phyloP scores from a whole-genome alignment of 1,140 invertebrate genomes.

The Zaprionus inermis region DNA sequence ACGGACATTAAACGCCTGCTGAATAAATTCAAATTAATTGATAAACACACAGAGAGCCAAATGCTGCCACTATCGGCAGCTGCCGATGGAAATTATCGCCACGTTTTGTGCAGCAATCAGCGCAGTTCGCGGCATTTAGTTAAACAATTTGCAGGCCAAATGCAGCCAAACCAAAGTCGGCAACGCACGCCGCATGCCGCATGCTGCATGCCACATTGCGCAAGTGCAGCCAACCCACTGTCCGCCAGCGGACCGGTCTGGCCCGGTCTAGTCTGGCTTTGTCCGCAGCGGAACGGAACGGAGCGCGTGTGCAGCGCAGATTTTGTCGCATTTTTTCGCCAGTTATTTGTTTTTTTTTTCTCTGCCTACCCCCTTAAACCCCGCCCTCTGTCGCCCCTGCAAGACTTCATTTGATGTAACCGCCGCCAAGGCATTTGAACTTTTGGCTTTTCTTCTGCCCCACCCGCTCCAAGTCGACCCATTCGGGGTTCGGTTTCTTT shows the following conservation, averaged over 20 bases:
- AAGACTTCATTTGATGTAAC: slow-evolving; percentile 76
- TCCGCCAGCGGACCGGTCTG: slow-evolving; percentile 16
- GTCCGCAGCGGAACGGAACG: slow-evolving; percentile 8
- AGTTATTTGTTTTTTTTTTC: slow-evolving; percentile 65
- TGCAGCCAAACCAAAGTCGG: slow-evolving; percentile 20
- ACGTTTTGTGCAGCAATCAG: slow-evolving; percentile 67
- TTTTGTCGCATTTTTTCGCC: slow-evolving; percentile 71
- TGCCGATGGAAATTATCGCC: slow-evolving; percentile 65
- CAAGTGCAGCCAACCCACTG: slow-evolving; percentile 57
- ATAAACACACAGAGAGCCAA: slow-evolving; percentile 57
- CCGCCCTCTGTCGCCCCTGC: slow-evolving; percentile 9
- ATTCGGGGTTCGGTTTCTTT: slow-evolving; percentile 26
- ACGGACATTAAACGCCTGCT: slow-evolving; percentile 78
- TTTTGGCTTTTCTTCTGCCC: slow-evolving; percentile 66
- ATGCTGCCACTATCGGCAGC: background rate
- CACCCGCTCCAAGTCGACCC: slow-evolving; percentile 36
- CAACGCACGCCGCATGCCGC: slow-evolving; percentile 13
- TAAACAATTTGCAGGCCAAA: slow-evolving; percentile 75
- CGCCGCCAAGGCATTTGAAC: slow-evolving; percentile 70
- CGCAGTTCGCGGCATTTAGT: slow-evolving; percentile 66
- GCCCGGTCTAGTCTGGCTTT: slow-evolving; percentile 17
- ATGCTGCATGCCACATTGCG: slow-evolving; percentile 61
- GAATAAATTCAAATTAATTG: slow-evolving; percentile 82
- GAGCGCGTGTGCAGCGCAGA: slow-evolving; percentile 65
- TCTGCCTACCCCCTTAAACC: slow-evolving; percentile 10